Evolutionary conservation across 2,113 vertebrate species (phyloP), one percentile per base, ranked within the genome.

Genomic region (Heliornis fulica): DNA sequence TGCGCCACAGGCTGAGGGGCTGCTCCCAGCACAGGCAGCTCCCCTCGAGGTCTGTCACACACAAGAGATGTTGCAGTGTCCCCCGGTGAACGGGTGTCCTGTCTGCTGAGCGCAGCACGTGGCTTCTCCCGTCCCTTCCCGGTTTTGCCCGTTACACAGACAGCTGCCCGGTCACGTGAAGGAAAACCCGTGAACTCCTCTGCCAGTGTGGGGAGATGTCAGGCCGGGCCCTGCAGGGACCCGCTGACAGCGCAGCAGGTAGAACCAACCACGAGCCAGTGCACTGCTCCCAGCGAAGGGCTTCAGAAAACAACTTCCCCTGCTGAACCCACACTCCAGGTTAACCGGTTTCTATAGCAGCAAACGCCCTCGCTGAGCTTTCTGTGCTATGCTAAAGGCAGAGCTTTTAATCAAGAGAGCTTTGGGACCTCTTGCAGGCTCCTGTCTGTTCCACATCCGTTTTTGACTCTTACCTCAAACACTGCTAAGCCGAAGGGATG

Each of bases 401-500:
- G 43, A 92, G n/a, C 71, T 95, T 87, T 74, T 69, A 54, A 71
- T 83, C 87, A 88, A 25, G 43, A 81, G 22, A 68, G 81, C 87
- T 93, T 28, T 48, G 85, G 84, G 74, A 79, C 40, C 21, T 80
- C 71, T 92, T 29, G 28, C 68, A 86, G 79, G 59, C 93, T 68
- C 53, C 64, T 83, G 65, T 26, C 81, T 93, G 70, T 60, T 74
- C 93, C 79, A 74, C 83, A 89, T 74, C 69, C 9, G 1, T 16
- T 51, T 56, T 56, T 4, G 11, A 57, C 57, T 46, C 95, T 97
- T 98, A 99, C 99, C 99, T 99, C 99, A 95, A 99, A 99, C 82
- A 99, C 98, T 15, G 99, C 99, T 90, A 99, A 97, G 92, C 99
- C 99, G 15, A 99, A 99, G 12, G 99, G 99, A 92, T 99, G 99